These are phyloP conservation scores for Mallateleia sp. DNA, from an alignment of 2,888 invertebrate genomes.

Conservation along the genomic window DNA sequence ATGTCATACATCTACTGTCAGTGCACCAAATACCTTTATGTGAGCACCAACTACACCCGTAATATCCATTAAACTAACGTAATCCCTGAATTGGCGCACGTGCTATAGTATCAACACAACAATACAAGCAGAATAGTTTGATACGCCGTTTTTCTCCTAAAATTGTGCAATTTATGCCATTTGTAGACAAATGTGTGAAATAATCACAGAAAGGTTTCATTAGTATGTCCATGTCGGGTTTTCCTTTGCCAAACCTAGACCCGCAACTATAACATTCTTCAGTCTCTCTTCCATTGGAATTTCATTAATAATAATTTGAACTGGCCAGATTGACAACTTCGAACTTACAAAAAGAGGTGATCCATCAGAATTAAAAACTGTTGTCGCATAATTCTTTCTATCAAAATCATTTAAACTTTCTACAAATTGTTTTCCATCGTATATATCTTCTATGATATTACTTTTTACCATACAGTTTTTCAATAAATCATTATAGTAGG, in stretches of 20 bases:
- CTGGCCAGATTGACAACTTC: constrained; percentile 45
- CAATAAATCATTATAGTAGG: not conserved
- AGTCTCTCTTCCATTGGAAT: constrained; percentile 32
- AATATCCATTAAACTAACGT: constrained; percentile 12
- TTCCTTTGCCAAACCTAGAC: constrained; percentile 59
- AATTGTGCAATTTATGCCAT: constrained; percentile 49
- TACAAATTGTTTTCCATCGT: constrained; percentile 20
- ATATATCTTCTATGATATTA: constrained; percentile 21
- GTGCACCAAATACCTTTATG: constrained; percentile 12
- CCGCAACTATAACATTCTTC: constrained; percentile 38
- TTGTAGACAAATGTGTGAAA: constrained; percentile 36
- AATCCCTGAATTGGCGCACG: constrained; percentile 10
- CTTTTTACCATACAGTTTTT: not conserved
- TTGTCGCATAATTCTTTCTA: constrained; percentile 26
- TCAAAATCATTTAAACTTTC: not conserved
- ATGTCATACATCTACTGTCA: constrained; percentile 18
- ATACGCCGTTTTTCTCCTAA: constrained; percentile 21
- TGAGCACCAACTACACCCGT: constrained; percentile 27
- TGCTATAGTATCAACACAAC: constrained; percentile 16
- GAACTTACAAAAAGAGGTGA: constrained; percentile 17
- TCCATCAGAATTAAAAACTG: constrained; percentile 45
- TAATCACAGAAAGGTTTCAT: constrained; percentile 38
- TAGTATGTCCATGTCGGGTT: constrained; percentile 54
- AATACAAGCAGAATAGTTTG: constrained; percentile 33
- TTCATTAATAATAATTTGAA: constrained; percentile 50